Evolutionary conservation across 2,888 invertebrate species (phyloP), one percentile per base, ranked within the genome.

Genomic region (Fragum sueziense): DNA sequence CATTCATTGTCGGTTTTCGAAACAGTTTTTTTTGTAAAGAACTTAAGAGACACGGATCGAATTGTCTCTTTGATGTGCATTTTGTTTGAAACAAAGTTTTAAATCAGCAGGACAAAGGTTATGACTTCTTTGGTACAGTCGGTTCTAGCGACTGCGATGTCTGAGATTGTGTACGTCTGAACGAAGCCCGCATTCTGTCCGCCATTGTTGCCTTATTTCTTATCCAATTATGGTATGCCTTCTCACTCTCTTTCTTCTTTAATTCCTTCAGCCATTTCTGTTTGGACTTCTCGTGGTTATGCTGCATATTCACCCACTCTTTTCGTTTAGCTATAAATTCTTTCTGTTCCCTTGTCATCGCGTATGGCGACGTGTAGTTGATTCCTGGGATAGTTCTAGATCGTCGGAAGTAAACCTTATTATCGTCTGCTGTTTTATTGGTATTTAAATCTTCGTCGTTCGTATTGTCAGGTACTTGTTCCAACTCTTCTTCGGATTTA

Each of bases 351-450:
- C 34, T 65, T 20, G 78, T 70, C 74, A 79, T 62, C 2, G 78
- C 78, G 67, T 79, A 79, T 25, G 78, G 78, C 6, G 78, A 79
- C 27, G 70, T 70, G 29, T 79, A 79, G 25, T 74, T 74, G 20
- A 65, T 70, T 20, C 65, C 65, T 17, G 54, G 34, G 7, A 70
- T 70, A 17, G 74, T 41, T 59, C 57, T 74, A 22, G 54, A 59
- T 47, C 41, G 57, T 27, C n/a, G 34, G 9, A 41, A 41, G 25
- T 37, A 41, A 1, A 65, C 41, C 41, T 2, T 41, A 6, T 65
- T 65, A 4, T n/a, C 62, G n/a, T 62, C 7, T 29, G 33, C 22
- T 33, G 33, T 3, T 20, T 62, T 62, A 29, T 62, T 29, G 11
- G 11, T 61, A 6, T 54, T 22, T n/a, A 22, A 11, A 61, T 29